These are phyloP conservation scores for Physella acuta DNA, from an alignment of 1,140 invertebrate genomes.

Conservation along the genomic window DNA sequence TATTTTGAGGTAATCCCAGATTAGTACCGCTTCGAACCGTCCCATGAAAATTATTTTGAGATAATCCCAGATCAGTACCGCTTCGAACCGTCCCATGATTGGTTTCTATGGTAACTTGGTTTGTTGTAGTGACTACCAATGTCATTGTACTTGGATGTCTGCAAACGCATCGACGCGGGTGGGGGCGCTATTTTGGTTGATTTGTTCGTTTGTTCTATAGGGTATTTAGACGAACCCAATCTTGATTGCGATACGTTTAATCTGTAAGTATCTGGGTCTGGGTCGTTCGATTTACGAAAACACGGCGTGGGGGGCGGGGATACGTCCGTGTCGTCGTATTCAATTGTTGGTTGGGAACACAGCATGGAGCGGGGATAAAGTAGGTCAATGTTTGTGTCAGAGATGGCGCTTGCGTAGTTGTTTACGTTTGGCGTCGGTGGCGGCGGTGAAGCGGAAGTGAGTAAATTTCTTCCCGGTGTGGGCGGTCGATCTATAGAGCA, in stretches of 20 bases:
- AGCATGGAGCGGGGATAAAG: neutral
- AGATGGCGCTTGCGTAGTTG: conserved; percentile 14
- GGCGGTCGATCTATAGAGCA: conserved; percentile 8
- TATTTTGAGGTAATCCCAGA: no score
- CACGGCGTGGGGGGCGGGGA: neutral
- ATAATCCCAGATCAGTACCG: no score
- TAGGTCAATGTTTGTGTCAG: neutral
- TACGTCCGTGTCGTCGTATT: neutral
- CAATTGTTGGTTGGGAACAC: neutral
- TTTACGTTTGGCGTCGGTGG: conserved; percentile 15
- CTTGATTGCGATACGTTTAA: neutral
- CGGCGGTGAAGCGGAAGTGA: conserved; percentile 6
- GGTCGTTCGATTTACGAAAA: neutral
- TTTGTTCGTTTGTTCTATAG: neutral
- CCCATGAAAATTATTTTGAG: no score
- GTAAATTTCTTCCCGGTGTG: conserved; percentile 11
- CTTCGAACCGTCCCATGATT: neutral
- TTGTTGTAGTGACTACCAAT: neutral
- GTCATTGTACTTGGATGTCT: neutral
- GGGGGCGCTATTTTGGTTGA: neutral
- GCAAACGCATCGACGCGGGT: neutral
- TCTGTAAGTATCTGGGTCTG: neutral
- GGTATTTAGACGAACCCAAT: neutral
- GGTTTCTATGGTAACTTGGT: neutral
- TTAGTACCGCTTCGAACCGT: neutral